These are phyloP conservation scores for Melanotaenia parkinsoni DNA, from an alignment of 2,797 vertebrate genomes.

Conservation along the genomic window DNA sequence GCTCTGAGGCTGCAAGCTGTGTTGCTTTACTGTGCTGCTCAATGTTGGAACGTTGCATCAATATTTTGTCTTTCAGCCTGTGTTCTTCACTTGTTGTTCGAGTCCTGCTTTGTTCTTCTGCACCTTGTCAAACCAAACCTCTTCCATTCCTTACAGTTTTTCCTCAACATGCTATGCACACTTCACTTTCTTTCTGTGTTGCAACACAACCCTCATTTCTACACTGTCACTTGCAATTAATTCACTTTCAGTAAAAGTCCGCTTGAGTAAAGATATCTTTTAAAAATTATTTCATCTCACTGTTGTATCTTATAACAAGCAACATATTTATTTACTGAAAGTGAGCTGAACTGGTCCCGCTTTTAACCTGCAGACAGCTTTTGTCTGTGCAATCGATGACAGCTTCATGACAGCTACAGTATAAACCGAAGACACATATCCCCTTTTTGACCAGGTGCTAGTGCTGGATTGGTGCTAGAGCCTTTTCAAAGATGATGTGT, in stretches of 20 bases:
- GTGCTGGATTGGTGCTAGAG: neutral
- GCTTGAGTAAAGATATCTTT: neutral
- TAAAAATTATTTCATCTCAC: conserved; percentile 9
- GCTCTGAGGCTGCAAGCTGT: conserved; percentile 32
- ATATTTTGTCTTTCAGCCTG: conserved; percentile 19
- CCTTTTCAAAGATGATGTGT: neutral
- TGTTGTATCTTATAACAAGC: neutral
- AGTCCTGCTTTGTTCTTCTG: conserved; percentile 20
- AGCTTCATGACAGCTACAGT: conserved; percentile 74
- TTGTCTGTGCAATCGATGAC: conserved; percentile 63
- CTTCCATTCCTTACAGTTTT: conserved; percentile 23
- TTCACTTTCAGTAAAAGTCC: conserved; percentile 57
- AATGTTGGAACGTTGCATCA: conserved; percentile 34
- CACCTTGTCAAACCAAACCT: conserved; percentile 27
- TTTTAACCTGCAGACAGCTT: conserved; percentile 30
- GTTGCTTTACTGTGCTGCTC: conserved; percentile 53
- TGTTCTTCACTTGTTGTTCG: conserved; percentile 22
- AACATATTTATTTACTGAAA: conserved; percentile 46
- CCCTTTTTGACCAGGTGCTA: neutral
- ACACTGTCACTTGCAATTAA: neutral
- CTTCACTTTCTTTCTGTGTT: conserved; percentile 30
- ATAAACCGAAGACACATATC: conserved; percentile 40
- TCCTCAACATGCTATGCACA: conserved; percentile 12
- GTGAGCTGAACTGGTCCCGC: conserved; percentile 43
- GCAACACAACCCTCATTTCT: conserved; percentile 12